Percentiles rank a stretch among this genome's conserved stretches.
phyloP scores from a whole-genome alignment of 2,797 vertebrate species.

The Balearica regulorum region DNA sequence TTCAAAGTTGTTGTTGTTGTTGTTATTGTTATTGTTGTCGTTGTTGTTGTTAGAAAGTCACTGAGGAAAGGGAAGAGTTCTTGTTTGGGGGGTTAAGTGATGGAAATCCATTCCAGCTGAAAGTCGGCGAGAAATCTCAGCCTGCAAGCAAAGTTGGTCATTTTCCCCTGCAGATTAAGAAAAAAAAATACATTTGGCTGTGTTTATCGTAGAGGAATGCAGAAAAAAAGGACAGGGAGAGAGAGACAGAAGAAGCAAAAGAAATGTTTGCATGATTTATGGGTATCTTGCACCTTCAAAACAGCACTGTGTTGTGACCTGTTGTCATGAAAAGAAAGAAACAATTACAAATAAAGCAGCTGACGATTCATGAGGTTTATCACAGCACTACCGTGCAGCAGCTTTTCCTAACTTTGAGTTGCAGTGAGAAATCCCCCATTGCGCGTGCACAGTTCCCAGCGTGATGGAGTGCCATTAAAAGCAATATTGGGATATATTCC shows the following conservation, averaged over 20 bases:
- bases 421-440: neutral
- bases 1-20: neutral
- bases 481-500: neutral
- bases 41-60: neutral
- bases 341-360: neutral
- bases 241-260: neutral
- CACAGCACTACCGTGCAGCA: neutral
- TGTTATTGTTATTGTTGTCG: neutral
- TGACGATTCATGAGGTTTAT: neutral
- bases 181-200: conserved; percentile 18
- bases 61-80: neutral
- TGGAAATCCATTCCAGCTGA: conserved; percentile 26
- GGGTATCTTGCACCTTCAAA: neutral
- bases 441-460: neutral
- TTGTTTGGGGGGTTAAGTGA: neutral
- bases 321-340: neutral
- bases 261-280: neutral
- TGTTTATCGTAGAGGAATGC: conserved; percentile 6
- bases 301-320: neutral
- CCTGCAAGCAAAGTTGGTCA: neutral
- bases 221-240: neutral
- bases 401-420: neutral
- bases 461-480: fast-evolving
- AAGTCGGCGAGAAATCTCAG: neutral
- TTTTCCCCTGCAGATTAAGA: neutral